Evolutionary conservation across 1,140 invertebrate genomes (phyloP).

Genomic region (Sitobion miscanthi): DNA sequence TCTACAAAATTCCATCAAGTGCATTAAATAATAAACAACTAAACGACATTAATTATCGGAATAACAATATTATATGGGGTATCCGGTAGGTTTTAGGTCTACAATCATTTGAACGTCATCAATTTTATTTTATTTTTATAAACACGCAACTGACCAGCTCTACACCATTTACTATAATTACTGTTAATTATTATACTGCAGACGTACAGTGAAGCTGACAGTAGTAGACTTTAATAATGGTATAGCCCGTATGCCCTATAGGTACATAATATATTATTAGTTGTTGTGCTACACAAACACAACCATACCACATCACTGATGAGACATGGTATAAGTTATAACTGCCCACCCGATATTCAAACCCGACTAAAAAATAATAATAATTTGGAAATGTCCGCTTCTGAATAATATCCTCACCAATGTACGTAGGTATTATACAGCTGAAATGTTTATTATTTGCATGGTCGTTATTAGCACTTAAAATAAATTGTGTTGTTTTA

Average conservation of each 20-base stretch:
- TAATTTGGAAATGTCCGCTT: neutral
- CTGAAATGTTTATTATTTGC: neutral
- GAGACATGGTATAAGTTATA: neutral
- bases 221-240: neutral
- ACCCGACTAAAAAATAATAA: neutral
- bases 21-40: too few relatives aligned
- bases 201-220: too few relatives aligned
- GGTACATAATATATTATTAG: neutral
- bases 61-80: neutral
- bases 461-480: neutral
- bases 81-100: neutral
- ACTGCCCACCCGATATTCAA: neutral
- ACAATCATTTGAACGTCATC: neutral
- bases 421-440: neutral
- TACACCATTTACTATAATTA: neutral
- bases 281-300: neutral
- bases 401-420: neutral
- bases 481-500: neutral
- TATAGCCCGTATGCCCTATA: too few relatives aligned
- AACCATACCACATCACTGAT: neutral
- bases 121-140: neutral
- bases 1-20: neutral
- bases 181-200: neutral
- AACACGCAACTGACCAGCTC: neutral
- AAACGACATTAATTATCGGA: neutral